Conservation (phyloP, 2,888 invertebrate species). For the Melitaea athalia region DNA sequence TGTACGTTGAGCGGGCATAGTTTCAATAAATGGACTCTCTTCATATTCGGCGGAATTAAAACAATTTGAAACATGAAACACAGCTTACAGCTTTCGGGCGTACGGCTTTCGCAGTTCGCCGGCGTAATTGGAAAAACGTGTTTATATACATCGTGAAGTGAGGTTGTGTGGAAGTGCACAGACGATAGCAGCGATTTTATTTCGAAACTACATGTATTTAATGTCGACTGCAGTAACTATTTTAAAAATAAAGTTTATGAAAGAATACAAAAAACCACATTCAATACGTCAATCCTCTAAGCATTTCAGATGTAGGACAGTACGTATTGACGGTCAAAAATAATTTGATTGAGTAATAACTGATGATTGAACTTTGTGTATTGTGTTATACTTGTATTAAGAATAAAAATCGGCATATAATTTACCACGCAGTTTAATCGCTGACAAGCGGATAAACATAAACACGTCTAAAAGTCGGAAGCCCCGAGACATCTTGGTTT, state of each 20-base stretch:
- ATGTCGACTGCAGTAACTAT: not conserved
- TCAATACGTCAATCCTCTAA: no score
- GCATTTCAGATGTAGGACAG: no score
- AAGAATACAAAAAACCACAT: no score
- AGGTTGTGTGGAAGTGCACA: slow-evolving; percentile 26
- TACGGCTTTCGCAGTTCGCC: slow-evolving; percentile 32
- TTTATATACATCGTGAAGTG: slow-evolving; percentile 29
- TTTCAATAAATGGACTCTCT: slow-evolving; percentile 17
- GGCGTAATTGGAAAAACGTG: slow-evolving; percentile 38
- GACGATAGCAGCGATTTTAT: slow-evolving; percentile 8
- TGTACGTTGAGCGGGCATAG: not conserved
- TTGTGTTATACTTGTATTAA: no score
- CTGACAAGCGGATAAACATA: no score
- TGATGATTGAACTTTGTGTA: no score
- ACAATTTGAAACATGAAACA: slow-evolving; percentile 37
- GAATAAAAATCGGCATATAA: no score
- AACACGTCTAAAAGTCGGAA: no score
- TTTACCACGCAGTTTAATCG: no score
- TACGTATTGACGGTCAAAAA: no score
- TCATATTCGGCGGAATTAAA: slow-evolving; percentile 32
- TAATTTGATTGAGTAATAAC: no score
- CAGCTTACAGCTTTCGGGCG: slow-evolving; percentile 27
- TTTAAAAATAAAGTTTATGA: not conserved
- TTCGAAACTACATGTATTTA: slow-evolving; percentile 1
- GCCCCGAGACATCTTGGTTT: no score